phyloP scores from a whole-genome alignment of 2,113 vertebrate genomes.

The Alosa alosa region DNA sequence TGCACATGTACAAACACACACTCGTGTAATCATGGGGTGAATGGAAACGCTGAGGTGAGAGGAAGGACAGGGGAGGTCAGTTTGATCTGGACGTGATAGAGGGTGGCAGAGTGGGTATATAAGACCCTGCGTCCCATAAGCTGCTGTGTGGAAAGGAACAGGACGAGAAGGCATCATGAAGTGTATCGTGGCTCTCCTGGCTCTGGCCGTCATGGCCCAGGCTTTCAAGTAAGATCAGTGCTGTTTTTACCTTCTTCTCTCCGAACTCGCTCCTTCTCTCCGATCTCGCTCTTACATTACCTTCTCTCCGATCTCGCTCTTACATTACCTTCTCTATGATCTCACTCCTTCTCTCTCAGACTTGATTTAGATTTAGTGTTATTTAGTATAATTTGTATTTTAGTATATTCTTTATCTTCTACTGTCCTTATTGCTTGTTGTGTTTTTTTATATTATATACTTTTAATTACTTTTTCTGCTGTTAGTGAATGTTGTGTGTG shows the following conservation, averaged over 20 bases:
- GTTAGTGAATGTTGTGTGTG: no score
- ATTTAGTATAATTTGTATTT: no score
- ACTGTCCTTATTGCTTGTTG: no score
- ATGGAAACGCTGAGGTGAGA: neutral
- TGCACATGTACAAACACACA: neutral
- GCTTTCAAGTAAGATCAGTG: conserved; percentile 48
- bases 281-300: no score
- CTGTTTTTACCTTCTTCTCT: neutral
- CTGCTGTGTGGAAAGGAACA: conserved; percentile 33
- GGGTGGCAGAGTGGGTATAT: conserved; percentile 40
- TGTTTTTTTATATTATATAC: no score
- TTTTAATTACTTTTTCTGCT: no score
- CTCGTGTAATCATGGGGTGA: neutral
- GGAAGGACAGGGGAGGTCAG: neutral
- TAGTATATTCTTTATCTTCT: no score
- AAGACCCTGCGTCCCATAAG: conserved; percentile 28
- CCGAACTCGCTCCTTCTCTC: neutral
- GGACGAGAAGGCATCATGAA: conserved; percentile 54
- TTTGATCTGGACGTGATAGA: conserved; percentile 38
- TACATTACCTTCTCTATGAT: no score
- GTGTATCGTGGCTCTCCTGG: conserved; percentile 53
- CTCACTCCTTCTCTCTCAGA: no score
- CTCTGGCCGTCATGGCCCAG: conserved; percentile 49
- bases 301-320: no score
- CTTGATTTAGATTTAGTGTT: no score